These are phyloP conservation scores for Stegana nigrithorax DNA, from an alignment of 2,888 invertebrate species.

Conservation along the genomic window DNA sequence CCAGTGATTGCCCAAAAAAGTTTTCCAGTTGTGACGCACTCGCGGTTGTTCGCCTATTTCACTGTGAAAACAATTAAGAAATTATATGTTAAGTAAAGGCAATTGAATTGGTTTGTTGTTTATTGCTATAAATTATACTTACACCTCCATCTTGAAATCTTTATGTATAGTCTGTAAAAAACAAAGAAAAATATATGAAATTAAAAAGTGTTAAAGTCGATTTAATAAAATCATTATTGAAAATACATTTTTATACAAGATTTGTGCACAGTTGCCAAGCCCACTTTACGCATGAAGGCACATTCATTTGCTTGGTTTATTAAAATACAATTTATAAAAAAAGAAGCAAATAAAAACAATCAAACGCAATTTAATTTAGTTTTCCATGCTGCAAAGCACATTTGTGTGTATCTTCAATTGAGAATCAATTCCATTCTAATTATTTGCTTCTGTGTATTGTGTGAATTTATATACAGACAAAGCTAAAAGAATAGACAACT, in stretches of 20 bases:
- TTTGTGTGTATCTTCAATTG: conserved; percentile 29
- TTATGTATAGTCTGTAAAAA: conserved; percentile 37
- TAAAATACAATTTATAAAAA: background rate
- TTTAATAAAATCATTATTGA: too few relatives aligned
- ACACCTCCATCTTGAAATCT: conserved; percentile 57
- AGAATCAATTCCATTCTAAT: conserved; percentile 29
- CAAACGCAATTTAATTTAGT: too few relatives aligned
- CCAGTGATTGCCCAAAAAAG: conserved; percentile 79
- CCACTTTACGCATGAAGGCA: too few relatives aligned
- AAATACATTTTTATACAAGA: too few relatives aligned
- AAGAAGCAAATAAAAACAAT: too few relatives aligned
- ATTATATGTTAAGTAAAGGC: background rate
- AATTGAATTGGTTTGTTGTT: too few relatives aligned
- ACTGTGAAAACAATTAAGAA: conserved; percentile 32
- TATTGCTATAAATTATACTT: conserved; percentile 42
- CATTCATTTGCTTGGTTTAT: too few relatives aligned
- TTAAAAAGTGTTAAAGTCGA: conserved; percentile 1
- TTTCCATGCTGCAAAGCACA: conserved; percentile 29
- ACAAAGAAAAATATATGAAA: conserved; percentile 26
- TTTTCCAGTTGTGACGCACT: conserved; percentile 37
- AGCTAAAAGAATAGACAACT: too few relatives aligned
- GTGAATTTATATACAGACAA: background rate
- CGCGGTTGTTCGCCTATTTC: conserved; percentile 48
- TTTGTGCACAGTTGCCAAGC: too few relatives aligned
- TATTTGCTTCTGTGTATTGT: background rate